phyloP scores from a whole-genome alignment of 2,888 invertebrate species.

The Drosophila vallismaia region DNA sequence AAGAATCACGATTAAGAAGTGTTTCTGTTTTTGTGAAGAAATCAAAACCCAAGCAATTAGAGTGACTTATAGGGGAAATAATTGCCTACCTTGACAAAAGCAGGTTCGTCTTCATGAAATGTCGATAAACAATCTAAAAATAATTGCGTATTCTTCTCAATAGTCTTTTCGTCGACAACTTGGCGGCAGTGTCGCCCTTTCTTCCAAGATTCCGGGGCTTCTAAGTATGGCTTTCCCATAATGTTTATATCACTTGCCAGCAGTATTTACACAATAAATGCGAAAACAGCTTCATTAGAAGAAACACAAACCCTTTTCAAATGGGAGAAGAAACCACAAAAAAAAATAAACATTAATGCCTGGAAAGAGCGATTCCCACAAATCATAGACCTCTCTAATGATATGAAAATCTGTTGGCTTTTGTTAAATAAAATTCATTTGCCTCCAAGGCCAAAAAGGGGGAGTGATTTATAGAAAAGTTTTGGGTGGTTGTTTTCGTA shows the following conservation, averaged over 20 bases:
- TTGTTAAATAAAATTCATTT: conserved; percentile 43
- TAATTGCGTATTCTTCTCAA: too few relatives aligned
- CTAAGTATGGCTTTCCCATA: neutral
- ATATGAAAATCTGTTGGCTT: conserved; percentile 77
- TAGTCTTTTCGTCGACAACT: neutral
- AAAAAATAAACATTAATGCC: conserved; percentile 18
- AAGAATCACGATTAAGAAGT: too few relatives aligned
- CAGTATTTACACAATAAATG: neutral
- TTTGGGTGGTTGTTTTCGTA: neutral
- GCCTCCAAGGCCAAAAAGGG: conserved; percentile 14
- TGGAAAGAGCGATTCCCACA: too few relatives aligned
- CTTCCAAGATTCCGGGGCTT: too few relatives aligned
- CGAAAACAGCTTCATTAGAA: conserved; percentile 56
- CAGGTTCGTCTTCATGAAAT: too few relatives aligned
- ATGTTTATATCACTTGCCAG: conserved; percentile 44
- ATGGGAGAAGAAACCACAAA: conserved; percentile 9
- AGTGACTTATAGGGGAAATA: too few relatives aligned
- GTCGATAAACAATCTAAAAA: too few relatives aligned
- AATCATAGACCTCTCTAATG: conserved; percentile 59
- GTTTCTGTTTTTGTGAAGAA: too few relatives aligned
- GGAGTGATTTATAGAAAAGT: conserved; percentile 4
- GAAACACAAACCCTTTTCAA: too few relatives aligned
- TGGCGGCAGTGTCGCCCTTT: neutral
- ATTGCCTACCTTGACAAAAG: too few relatives aligned
- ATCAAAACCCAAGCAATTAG: too few relatives aligned